Base-by-base conservation (phyloP, 2,113 vertebrate genomes). In the Cairina moschata region DNA sequence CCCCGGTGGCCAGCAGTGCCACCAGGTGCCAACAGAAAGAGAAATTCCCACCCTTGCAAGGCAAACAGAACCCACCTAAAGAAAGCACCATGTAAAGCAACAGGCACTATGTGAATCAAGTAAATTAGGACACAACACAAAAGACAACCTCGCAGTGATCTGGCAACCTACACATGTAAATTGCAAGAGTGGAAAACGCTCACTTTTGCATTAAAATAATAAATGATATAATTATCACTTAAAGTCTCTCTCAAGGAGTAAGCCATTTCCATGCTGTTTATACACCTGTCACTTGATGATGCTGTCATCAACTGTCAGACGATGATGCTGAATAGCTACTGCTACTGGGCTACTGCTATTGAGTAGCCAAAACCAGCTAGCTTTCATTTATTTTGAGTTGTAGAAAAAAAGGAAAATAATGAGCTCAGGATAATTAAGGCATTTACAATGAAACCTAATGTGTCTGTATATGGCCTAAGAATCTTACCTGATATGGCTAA, bases 181-280 rank as follows among this genome's bases (percentile, higher is more conserved):
- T 62, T 62, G 68, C 32, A 76, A 83, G 34, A 31, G 48, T 34
- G 60, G 31, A 59, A 94, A 79, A 56, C 31, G 6, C 22, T 88
- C 5, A 80, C 83, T 90, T 85, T 72, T 88, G 36, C 71, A 88
- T 86, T 85, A 91, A 95, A 94, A 82, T 91, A 92, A 71, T 38
- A 72, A 81, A 54, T 44, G 63, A 86, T 90, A 86, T n/a, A 91
- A 84, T 74, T 80, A 96, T 88, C 59, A 74, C 26, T 69, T 76
- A 58, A 42, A 75, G 42, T 58, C 36, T 82, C 48, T 92, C 63
- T 88, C 63, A 90, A 80, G 66, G 38, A 87, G 74, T 58, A 85
- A 88, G 72, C 38, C 22, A 66, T 88, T 91, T 86, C 78, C 44
- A 38, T 44, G 58, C 48, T 36, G 63, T 74, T 74, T 94, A 29